Percentiles rank a stretch among this genome's conserved stretches.
These are phyloP conservation scores for Xanthorhoe designata DNA, from an alignment of 2,888 invertebrate genomes.

Conservation along the genomic window DNA sequence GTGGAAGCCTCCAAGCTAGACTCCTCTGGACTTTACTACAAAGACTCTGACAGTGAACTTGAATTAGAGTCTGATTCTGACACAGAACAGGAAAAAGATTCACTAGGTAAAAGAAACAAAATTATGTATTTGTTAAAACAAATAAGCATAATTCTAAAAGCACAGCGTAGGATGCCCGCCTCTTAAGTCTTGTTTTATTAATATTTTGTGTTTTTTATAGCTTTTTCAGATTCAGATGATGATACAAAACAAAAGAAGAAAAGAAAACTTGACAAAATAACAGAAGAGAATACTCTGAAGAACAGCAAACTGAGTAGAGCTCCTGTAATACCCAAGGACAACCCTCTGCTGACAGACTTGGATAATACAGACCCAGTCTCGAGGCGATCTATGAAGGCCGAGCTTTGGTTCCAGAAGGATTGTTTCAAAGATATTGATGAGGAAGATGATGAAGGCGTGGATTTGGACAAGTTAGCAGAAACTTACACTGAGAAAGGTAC, in stretches of 20 bases:
- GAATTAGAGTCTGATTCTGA: conserved; percentile 86
- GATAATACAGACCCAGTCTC: conserved; percentile 91
- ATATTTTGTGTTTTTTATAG: conserved; percentile 57
- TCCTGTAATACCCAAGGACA: conserved; percentile 70
- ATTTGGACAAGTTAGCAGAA: conserved; percentile 92
- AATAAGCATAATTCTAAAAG: too few relatives aligned
- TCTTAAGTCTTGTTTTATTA: too few relatives aligned
- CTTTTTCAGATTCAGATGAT: conserved; percentile 88
- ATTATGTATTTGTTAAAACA: not conserved
- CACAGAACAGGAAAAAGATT: conserved; percentile 82
- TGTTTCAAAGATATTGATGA: conserved; percentile 91
- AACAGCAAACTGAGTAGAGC: conserved; percentile 63
- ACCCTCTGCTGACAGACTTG: conserved; percentile 92
- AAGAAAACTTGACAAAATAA: conserved; percentile 71
- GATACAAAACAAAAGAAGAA: conserved; percentile 55
- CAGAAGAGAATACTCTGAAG: conserved; percentile 71
- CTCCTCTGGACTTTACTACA: conserved; percentile 89
- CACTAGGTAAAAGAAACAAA: conserved; percentile 73
- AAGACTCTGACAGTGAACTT: conserved; percentile 87
- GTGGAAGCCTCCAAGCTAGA: conserved; percentile 88
- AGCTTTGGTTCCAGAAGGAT: conserved; percentile 95
- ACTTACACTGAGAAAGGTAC: conserved; percentile 90
- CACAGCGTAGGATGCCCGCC: too few relatives aligned
- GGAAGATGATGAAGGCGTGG: conserved; percentile 95
- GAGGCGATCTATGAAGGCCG: conserved; percentile 91